Evolutionary conservation across 2,888 invertebrate species (phyloP).

Genomic region (Drosophila cognata): DNA sequence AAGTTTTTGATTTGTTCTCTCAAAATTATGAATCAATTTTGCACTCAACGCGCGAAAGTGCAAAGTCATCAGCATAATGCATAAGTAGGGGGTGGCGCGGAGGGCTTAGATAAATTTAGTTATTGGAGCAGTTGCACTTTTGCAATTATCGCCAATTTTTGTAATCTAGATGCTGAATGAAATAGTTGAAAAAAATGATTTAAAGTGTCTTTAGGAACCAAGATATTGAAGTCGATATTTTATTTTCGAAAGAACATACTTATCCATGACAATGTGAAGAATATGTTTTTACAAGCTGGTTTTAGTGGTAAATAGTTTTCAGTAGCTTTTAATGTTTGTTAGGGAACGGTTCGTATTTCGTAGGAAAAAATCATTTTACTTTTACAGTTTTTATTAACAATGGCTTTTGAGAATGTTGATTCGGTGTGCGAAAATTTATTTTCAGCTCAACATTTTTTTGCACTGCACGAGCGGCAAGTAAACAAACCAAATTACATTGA

Average conservation of each 20-base stretch:
- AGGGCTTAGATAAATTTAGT: not conserved
- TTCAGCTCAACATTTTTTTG: conserved; percentile 57
- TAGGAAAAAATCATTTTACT: conserved; percentile 46
- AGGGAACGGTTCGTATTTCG: conserved; percentile 66
- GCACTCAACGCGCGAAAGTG: conserved; percentile 38
- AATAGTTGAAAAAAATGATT: not conserved
- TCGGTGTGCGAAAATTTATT: conserved; percentile 58
- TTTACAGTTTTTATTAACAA: conserved; percentile 52
- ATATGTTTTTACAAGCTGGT: not conserved
- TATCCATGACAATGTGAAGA: not conserved
- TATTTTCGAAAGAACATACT: not conserved
- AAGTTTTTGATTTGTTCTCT: conserved; percentile 32
- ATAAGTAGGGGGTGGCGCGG: conserved; percentile 6
- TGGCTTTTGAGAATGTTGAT: conserved; percentile 58
- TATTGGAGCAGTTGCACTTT: conserved; percentile 11
- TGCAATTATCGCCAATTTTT: conserved; percentile 1
- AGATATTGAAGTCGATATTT: not conserved
- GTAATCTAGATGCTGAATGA: conserved; percentile 23
- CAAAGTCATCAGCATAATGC: conserved; percentile 53
- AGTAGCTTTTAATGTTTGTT: conserved; percentile 61
- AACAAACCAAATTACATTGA: conserved; percentile 50
- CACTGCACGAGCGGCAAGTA: conserved; percentile 41
- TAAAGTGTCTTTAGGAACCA: not conserved
- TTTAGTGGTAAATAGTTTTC: conserved; percentile 12
- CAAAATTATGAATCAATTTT: conserved; percentile 77